Conservation (phyloP, 2,888 invertebrate species). For the Thymelicus acteon region DNA sequence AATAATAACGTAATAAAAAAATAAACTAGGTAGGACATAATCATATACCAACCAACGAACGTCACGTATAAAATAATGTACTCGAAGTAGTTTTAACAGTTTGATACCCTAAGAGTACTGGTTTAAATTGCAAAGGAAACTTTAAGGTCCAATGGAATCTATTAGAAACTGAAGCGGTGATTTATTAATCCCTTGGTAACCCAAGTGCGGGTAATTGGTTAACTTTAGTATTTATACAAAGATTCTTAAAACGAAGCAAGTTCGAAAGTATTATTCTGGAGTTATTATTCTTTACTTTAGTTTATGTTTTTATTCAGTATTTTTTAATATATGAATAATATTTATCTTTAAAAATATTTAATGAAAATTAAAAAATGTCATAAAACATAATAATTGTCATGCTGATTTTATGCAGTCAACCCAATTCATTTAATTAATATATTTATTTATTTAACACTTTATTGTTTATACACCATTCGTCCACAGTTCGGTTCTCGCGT, state of each 20-base stretch:
- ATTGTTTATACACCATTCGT: too few relatives aligned
- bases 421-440: too few relatives aligned
- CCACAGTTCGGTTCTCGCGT: too few relatives aligned
- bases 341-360: not conserved
- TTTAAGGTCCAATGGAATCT: slow-evolving; percentile 34
- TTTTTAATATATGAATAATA: too few relatives aligned
- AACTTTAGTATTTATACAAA: slow-evolving; percentile 30
- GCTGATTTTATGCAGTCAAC: too few relatives aligned
- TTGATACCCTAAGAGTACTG: slow-evolving; percentile 9
- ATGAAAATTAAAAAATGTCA: not conserved
- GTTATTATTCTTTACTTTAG: too few relatives aligned
- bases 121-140: slow-evolving; percentile 24
- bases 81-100: slow-evolving; percentile 3
- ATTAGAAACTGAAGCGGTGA: slow-evolving; percentile 33
- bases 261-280: not conserved
- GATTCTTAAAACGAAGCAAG: not conserved
- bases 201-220: slow-evolving; percentile 34
- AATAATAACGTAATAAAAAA: too few relatives aligned
- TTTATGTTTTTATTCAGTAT: too few relatives aligned
- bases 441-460: too few relatives aligned
- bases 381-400: too few relatives aligned
- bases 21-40: too few relatives aligned
- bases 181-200: slow-evolving; percentile 30
- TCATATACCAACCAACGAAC: not conserved
- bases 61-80: not conserved